Evolutionary conservation across 2,888 invertebrate species (phyloP).

Genomic region (Leptopilina syphax): DNA sequence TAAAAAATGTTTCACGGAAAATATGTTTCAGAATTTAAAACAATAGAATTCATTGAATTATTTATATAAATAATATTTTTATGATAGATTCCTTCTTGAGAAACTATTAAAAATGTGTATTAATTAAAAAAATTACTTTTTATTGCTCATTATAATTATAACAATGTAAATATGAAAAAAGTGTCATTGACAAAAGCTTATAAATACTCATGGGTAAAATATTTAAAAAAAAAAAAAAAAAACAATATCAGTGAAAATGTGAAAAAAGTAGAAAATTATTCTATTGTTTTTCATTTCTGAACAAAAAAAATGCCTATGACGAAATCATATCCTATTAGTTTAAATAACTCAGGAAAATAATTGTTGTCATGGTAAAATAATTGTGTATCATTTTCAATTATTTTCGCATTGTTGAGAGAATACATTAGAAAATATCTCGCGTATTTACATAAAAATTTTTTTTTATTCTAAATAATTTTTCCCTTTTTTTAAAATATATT

Average conservation of each 20-base stretch:
- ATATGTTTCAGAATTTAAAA: neutral
- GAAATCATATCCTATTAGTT: constrained; percentile 24
- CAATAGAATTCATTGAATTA: neutral
- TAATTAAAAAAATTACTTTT: neutral
- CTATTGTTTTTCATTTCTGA: neutral
- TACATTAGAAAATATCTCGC: no score
- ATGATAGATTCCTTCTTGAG: neutral
- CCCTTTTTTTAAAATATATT: no score
- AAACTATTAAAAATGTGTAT: neutral
- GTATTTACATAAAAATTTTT: no score
- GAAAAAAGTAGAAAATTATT: neutral
- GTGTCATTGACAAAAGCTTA: neutral
- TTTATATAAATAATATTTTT: neutral
- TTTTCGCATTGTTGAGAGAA: neutral
- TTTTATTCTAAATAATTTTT: no score
- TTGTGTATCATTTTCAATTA: constrained; percentile 17
- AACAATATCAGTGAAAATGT: neutral
- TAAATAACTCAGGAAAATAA: neutral
- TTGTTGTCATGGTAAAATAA: neutral
- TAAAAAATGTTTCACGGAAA: no score
- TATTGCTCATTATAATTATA: neutral
- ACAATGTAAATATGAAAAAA: neutral
- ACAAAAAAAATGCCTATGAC: constrained; percentile 19
- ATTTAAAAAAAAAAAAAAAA: neutral
- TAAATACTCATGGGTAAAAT: neutral